Percentiles rank a stretch among this genome's conserved stretches.
phyloP scores from a whole-genome alignment of 2,113 vertebrate genomes.

The Myrmecobius fasciatus region DNA sequence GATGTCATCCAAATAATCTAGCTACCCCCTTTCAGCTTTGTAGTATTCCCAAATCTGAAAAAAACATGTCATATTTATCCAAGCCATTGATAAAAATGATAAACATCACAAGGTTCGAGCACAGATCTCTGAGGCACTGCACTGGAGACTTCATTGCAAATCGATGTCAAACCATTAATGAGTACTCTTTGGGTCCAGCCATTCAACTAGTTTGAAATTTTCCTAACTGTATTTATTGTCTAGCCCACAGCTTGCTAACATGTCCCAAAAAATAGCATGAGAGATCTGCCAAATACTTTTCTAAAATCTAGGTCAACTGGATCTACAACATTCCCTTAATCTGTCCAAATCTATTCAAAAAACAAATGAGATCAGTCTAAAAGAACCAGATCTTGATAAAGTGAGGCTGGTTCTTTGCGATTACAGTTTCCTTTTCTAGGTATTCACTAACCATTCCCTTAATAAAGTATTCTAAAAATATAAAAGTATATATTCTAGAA shows the following conservation, averaged over 20 bases:
- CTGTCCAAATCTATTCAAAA: not conserved
- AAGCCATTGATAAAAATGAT: not conserved
- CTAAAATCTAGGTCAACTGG: not conserved
- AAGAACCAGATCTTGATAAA: not conserved
- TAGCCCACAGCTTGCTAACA: not conserved
- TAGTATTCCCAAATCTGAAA: not conserved
- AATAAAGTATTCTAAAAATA: not conserved
- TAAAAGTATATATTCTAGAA: not conserved
- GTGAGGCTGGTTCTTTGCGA: not conserved
- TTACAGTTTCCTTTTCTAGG: not conserved
- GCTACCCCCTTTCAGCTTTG: not conserved
- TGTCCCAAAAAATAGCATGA: not conserved
- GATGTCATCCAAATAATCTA: not conserved
- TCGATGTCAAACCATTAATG: not conserved
- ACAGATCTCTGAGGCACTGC: not conserved
- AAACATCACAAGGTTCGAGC: not conserved
- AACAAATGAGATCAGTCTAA: not conserved
- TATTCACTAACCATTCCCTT: not conserved
- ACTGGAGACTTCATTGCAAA: not conserved
- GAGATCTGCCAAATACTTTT: not conserved
- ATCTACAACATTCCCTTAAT: not conserved
- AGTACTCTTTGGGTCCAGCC: not conserved
- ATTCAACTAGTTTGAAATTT: not conserved
- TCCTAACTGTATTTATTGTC: not conserved
- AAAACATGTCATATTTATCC: not conserved